Evolutionary conservation across 92 coral and sea anemone genomes (phyloP).

Genomic region (Parazoanthus atlanticus): DNA sequence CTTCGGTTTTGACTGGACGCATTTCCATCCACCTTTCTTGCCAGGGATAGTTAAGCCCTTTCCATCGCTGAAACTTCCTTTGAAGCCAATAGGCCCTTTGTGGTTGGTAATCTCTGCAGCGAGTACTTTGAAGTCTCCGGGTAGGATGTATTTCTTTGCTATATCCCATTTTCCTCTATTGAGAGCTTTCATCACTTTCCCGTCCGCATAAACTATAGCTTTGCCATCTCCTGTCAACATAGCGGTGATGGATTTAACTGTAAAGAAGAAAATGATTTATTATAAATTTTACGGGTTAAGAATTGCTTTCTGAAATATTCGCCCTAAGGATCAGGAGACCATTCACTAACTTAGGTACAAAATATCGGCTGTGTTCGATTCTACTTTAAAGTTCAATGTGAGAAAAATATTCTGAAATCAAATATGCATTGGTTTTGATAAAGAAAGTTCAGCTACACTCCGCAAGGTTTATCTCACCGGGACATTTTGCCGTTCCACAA

Average conservation of each 20-base stretch:
- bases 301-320: too few relatives aligned
- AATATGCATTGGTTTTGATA: too few relatives aligned
- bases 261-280: background rate
- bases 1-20: background rate
- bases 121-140: background rate
- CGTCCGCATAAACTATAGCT: background rate
- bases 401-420: too few relatives aligned
- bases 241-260: background rate
- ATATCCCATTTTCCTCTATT: conserved; percentile 1
- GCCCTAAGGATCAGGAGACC: too few relatives aligned
- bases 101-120: background rate
- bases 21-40: background rate
- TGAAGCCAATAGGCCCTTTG: background rate
- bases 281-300: background rate
- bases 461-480: too few relatives aligned
- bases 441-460: too few relatives aligned
- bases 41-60: too few relatives aligned
- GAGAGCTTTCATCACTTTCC: conserved; percentile 6
- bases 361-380: too few relatives aligned
- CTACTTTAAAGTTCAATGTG: too few relatives aligned
- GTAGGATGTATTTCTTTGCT: background rate
- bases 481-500: too few relatives aligned
- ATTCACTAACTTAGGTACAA: too few relatives aligned
- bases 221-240: conserved; percentile 6
- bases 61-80: background rate